Base-by-base conservation (phyloP, 2,113 vertebrate genomes). In the Oostethus manadensis region DNA sequence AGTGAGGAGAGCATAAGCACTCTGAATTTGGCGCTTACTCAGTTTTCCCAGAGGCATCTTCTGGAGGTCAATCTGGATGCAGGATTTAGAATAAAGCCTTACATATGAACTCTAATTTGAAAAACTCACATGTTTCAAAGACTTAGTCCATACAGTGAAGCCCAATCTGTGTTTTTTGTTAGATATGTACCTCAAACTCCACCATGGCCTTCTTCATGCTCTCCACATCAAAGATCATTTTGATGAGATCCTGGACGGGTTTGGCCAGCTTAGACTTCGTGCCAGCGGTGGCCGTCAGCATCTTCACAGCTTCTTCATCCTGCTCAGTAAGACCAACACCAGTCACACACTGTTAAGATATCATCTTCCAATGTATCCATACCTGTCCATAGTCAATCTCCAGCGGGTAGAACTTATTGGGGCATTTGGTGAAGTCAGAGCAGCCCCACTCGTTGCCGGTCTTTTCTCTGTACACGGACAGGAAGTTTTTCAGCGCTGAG, bases 141-240 rank as follows among this genome's bases (percentile, higher is more conserved):
- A 42, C 38, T 42, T 9, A 38, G 35, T 38, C 35, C 35, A 38
- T 2, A 38, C 9, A 38, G 35, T 38, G 3, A 38, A 38, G 35
- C 35, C 38, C 7, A 7, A 33, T 33, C 29, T 33, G 8, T 8
- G 7, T 33, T 33, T 8, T 54, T 47, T 60, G 10, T 33, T 17
- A 58, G 46, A 14, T 10, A 29, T 53, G 58, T 1, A 98, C 97
- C 93, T 99, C 97, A 72, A 96, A 99, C 76, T 99, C 97, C 84
- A 99, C 97, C 96, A 99, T 95, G 47, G 96, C 96, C 74, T 98
- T 99, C 85, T 98, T 99, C 96, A 99, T 99, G 85, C 94, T 99
- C 63, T 99, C 97, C 64, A 99, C 94, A 48, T 99, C 97, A 71
- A 99, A 99, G 74, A 99, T 97, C 87, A 91, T 90, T 67, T 94